Evolutionary conservation across 1,140 invertebrate genomes (phyloP), one percentile per base, ranked within the genome.

Genomic region (Odontomachus brunneus): DNA sequence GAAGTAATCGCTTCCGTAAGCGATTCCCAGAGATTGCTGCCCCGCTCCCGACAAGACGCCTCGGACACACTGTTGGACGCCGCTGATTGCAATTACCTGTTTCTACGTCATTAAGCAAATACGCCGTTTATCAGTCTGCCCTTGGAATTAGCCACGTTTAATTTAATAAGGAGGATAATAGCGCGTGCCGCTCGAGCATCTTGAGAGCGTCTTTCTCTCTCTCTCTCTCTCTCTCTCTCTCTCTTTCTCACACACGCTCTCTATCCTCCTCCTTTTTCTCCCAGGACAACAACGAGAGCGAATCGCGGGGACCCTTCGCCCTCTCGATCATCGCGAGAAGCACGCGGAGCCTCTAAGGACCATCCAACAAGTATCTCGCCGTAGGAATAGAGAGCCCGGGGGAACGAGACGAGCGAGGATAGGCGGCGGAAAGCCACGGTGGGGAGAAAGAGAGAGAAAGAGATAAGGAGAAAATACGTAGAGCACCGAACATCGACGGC

Each of bases 401-500:
- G 81, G 38, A 44, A 82, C 67, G 63, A 62, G 59, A 53, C 49
- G 38, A 33, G 49, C 33, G 71, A 57, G 62, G 62, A 82, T 82
- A 82, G 49, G 38, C 26, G 59, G 75, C 22, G 57, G 66, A 82
- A 66, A 84, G 38, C 24, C 33, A 17, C 65, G 19, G 66, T 49
- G 67, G 65, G 55, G 66, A 72, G 76, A 82, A 72, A 26, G 84
- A 83, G 53, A 83, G 53, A 51, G 65, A 67, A 75, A 63, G 44
- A 83, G 71, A 69, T 51, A 73, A 72, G 48, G 67, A 84, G 78
- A 85, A 87, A 88, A 88, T 80, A 85, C 83, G 83, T 69, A 86
- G 85, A 85, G 62, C 78, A 80, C 86, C 86, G 87, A 88, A 88
- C 87, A 72, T 87, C 86, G 86, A 88, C 72, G 65, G 83, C 82